Base-by-base conservation (phyloP, 2,888 invertebrate genomes). In the Cantharis rufa region DNA sequence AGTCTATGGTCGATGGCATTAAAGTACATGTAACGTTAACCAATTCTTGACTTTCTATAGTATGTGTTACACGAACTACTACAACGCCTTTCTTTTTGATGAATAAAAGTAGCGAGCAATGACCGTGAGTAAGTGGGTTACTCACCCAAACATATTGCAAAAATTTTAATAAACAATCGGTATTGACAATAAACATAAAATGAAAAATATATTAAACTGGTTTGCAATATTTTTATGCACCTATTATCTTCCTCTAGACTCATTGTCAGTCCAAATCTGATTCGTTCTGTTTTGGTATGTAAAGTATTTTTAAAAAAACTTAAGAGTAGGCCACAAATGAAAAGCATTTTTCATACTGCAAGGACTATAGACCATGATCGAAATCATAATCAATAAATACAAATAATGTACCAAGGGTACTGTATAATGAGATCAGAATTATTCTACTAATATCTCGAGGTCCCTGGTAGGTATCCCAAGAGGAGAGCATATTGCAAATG, bases 101-200 rank as follows among this genome's bases (percentile, higher is more conserved):
- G 80, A 80, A 81, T 72, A 71, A 79, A 75, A 79, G 80, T 79
- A 62, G 76, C 83, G 83, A 81, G 81, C 83, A 83, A 82, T 83
- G 83, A 83, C 83, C 83, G 82, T 82, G 81, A 79, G 16, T 76
- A 82, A 81, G 79, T 82, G 79, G 82, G 82, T 82, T 82, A 82
- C 77, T 75, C 80, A 82, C 81, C 80, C 80, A 82, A 81, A 82
- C 80, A 78, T 18, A 75, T 66, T 18, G 62, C 61, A 74, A 71
- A 70, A 74, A 64, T 62, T 48, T 16, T 48, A 78, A 68, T 70
- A 74, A 69, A 72, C 24, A 77, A 69, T 48, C 7, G 48, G 7
- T 48, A 48, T 48, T 48, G 1, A 48, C 48, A 48, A 48, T 48
- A 48, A 48, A 48, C 7, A 48, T 48, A 48, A 48, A 48, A 48